Evolutionary conservation across 1,140 invertebrate genomes (phyloP), one percentile per base, ranked within the genome.

Genomic region (Bombus consobrinus): DNA sequence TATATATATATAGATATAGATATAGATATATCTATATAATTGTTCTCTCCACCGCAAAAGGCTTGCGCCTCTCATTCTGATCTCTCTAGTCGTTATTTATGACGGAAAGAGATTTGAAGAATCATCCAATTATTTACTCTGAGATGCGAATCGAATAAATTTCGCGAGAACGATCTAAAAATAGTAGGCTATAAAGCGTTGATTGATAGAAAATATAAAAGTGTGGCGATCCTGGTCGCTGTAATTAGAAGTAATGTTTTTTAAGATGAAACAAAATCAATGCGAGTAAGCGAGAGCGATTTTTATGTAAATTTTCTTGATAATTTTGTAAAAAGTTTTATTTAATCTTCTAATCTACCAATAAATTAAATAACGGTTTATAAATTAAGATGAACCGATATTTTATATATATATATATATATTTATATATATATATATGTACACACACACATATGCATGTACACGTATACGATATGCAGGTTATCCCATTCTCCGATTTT

Each of bases 271-370:
- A 37, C 32, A 68, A 68, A 68, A 68, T 37, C 66, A 68, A 43
- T 69, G 75, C 64, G 75, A 72, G 39, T 47, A 25, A 72, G 39
- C 39, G 53, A 80, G 64, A 79, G n/a, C 83, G 83, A 79, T 62
- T 79, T 84, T 80, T 84, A 84, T 84, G 83, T 84, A 62, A 72
- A 84, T 71, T 78, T 83, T 78, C 74, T 71, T 78, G 39, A 79
- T 79, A 84, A 84, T 84, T 84, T 84, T 84, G 83, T 84, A 84
- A 71, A 84, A 37, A 79, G 66, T 43, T 79, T 84, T 80, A 80
- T 84, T 84, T 84, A 57, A 84, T 47, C 53, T 84, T 84, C 69
- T 71, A 39, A 79, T 80, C 83, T 79, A 79, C 53, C 53, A 84
- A 84, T 84, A 84, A 84, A 84, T 66, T 34, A 72, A 59, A 80